These are phyloP conservation scores for Sardina pilchardus DNA, from an alignment of 2,113 vertebrate species.

Conservation along the genomic window DNA sequence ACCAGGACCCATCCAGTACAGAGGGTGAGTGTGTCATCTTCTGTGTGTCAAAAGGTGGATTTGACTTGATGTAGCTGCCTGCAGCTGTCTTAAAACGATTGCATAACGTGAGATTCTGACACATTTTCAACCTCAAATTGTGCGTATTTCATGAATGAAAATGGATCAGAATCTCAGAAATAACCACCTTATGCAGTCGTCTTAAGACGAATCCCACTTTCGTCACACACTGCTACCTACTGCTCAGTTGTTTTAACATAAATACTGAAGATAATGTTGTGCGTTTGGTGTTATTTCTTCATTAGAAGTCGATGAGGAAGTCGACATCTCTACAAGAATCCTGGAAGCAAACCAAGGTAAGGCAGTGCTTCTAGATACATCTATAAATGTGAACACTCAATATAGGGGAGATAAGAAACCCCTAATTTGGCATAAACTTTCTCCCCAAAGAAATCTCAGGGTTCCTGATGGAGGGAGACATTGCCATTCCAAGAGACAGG, in stretches of 20 bases:
- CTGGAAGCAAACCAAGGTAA: background rate
- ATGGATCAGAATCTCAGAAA: no score
- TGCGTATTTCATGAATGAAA: no score
- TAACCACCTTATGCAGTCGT: no score
- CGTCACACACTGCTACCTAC: background rate
- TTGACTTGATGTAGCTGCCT: no score
- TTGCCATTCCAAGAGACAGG: background rate
- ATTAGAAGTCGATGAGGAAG: background rate
- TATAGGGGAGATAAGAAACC: background rate
- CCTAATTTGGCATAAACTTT: background rate
- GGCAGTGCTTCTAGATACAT: background rate
- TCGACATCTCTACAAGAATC: background rate
- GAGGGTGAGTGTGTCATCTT: no score
- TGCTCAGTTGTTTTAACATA: background rate
- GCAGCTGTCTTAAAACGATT: no score
- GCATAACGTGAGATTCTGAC: no score
- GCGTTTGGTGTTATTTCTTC: background rate
- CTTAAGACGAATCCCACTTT: no score
- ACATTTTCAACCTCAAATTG: no score
- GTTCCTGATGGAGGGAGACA: background rate
- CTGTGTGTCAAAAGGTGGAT: no score
- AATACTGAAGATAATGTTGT: no score
- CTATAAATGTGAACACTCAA: background rate
- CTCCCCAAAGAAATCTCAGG: background rate
- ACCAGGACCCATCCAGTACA: no score